These are phyloP conservation scores for Saguinus imperator DNA, from an alignment of 2,113 vertebrate species.

Conservation along the genomic window DNA sequence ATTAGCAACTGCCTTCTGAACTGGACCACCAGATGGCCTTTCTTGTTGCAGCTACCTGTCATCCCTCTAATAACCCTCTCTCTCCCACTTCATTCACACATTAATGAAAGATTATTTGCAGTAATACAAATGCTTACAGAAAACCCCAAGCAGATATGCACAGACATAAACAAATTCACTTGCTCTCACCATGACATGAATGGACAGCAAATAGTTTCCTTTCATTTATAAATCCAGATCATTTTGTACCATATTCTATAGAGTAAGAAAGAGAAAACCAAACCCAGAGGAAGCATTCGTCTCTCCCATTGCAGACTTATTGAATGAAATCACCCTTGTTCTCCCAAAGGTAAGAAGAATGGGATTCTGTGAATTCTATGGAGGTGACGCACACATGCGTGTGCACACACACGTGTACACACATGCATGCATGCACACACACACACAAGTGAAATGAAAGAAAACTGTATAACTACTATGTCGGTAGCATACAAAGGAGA, in stretches of 20 bases:
- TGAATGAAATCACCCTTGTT: neutral
- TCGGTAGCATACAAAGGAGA: neutral
- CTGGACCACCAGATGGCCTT: neutral
- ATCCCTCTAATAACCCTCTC: neutral
- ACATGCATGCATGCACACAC: neutral
- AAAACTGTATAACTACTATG: neutral
- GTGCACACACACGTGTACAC: neutral
- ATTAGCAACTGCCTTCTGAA: neutral
- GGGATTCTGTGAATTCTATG: neutral
- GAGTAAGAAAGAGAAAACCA: neutral
- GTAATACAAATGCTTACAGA: neutral
- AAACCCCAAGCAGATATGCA: neutral
- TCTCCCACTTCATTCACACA: neutral
- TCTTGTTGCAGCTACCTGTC: neutral
- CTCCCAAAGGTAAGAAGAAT: neutral
- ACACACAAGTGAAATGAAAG: neutral
- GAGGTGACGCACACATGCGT: neutral
- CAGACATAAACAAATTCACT: neutral
- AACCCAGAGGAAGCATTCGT: neutral
- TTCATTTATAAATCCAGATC: conserved; percentile 22
- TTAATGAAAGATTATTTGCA: neutral
- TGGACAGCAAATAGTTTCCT: neutral
- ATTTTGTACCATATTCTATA: conserved; percentile 9
- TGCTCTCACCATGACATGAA: neutral
- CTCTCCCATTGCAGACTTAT: neutral